phyloP scores from a whole-genome alignment of 2,888 invertebrate genomes.

The Hipparchia semele region DNA sequence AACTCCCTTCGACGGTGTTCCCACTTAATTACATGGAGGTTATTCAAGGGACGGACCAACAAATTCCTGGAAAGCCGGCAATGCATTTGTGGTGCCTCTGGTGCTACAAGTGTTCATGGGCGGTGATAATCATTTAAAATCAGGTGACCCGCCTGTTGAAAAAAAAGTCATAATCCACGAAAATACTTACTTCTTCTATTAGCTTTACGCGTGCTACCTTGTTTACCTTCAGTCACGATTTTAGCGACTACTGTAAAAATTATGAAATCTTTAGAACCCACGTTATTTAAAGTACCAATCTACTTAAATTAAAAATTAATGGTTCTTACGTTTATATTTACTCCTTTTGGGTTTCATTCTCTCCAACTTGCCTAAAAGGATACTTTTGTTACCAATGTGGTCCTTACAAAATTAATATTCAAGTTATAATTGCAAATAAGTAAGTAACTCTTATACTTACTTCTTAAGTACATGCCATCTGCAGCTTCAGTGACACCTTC shows the following conservation, averaged over 20 bases:
- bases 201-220: not conserved
- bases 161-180: no score
- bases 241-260: conserved; percentile 31
- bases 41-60: no score
- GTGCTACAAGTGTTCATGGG: no score
- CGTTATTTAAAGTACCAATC: no score
- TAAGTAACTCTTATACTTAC: conserved; percentile 16
- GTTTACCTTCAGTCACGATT: not conserved
- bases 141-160: no score
- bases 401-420: not conserved
- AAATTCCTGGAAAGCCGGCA: no score
- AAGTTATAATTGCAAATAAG: not conserved
- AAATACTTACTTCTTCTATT: conserved; percentile 25
- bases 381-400: not conserved
- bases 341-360: conserved; percentile 38
- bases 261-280: not conserved
- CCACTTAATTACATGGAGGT: no score
- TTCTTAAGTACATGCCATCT: conserved; percentile 34
- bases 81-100: no score
- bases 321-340: conserved; percentile 46
- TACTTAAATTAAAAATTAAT: not conserved
- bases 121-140: no score
- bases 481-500: conserved; percentile 30
- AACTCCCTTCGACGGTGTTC: no score
- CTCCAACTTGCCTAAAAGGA: conserved; percentile 36